Percentiles rank a stretch among this genome's conserved stretches.
Evolutionary conservation across 2,113 vertebrate species (phyloP).

Genomic region (Lagopus muta): DNA sequence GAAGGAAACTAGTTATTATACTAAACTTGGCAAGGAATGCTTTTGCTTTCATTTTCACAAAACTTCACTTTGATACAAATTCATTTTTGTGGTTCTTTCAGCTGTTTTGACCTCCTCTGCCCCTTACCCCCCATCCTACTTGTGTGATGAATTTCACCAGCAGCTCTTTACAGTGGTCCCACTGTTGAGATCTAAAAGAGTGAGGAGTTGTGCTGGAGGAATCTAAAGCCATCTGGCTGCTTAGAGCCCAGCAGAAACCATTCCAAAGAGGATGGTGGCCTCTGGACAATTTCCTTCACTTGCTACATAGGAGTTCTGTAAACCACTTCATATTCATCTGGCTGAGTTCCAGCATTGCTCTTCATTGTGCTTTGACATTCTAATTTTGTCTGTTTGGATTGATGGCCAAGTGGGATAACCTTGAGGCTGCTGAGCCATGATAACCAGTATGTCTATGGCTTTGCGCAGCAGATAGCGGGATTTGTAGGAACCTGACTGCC

Average conservation of each 20-base stretch:
- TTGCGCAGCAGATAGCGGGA: neutral
- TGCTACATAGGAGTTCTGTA: neutral
- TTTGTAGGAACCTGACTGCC: neutral
- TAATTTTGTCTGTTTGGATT: neutral
- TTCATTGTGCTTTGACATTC: neutral
- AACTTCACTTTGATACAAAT: neutral
- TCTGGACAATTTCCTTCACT: neutral
- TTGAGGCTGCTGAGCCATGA: neutral
- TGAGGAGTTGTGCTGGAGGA: neutral
- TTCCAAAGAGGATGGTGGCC: neutral
- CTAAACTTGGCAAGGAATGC: neutral
- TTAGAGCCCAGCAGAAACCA: neutral
- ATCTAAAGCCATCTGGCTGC: neutral
- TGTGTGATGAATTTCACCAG: neutral
- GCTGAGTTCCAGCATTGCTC: neutral
- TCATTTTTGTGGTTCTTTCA: neutral
- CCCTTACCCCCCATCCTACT: neutral
- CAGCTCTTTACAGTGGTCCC: neutral
- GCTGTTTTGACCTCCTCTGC: neutral
- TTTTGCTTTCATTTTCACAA: neutral
- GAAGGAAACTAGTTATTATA: neutral
- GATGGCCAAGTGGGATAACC: neutral
- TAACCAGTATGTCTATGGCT: neutral
- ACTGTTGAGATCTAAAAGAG: neutral
- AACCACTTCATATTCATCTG: neutral